These are phyloP conservation scores for Andrena fulva DNA, from an alignment of 2,888 invertebrate species.

Conservation along the genomic window DNA sequence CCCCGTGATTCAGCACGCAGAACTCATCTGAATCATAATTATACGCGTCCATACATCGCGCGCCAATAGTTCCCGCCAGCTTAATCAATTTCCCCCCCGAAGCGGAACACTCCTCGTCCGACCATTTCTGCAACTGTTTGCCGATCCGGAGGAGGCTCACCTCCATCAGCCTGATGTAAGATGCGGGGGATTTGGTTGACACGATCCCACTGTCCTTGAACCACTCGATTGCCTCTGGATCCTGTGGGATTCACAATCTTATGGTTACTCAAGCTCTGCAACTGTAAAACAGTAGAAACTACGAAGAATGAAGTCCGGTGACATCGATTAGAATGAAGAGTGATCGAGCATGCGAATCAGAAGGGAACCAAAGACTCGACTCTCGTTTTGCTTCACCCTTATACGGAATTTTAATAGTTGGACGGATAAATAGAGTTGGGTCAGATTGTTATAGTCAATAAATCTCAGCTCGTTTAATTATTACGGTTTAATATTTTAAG, in stretches of 20 bases:
- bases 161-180: conserved; percentile 35
- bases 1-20: conserved; percentile 76
- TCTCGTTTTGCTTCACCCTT: too few relatives aligned
- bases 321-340: neutral
- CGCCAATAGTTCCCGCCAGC: conserved; percentile 16
- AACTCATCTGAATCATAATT: conserved; percentile 67
- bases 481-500: too few relatives aligned
- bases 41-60: conserved; percentile 18
- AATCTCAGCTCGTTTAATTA: too few relatives aligned
- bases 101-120: conserved; percentile 38
- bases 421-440: too few relatives aligned
- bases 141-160: conserved; percentile 39
- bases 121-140: conserved; percentile 54
- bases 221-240: conserved; percentile 56
- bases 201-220: conserved; percentile 65
- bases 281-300: too few relatives aligned
- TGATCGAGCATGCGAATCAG: too few relatives aligned
- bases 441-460: too few relatives aligned
- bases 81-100: conserved; percentile 58
- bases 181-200: conserved; percentile 44
- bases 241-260: conserved; percentile 42
- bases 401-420: too few relatives aligned
- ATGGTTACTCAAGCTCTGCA: neutral
- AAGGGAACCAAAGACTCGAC: too few relatives aligned
- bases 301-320: neutral